These are phyloP conservation scores for Drosophila phalerata DNA, from an alignment of 2,888 invertebrate genomes.

Conservation along the genomic window DNA sequence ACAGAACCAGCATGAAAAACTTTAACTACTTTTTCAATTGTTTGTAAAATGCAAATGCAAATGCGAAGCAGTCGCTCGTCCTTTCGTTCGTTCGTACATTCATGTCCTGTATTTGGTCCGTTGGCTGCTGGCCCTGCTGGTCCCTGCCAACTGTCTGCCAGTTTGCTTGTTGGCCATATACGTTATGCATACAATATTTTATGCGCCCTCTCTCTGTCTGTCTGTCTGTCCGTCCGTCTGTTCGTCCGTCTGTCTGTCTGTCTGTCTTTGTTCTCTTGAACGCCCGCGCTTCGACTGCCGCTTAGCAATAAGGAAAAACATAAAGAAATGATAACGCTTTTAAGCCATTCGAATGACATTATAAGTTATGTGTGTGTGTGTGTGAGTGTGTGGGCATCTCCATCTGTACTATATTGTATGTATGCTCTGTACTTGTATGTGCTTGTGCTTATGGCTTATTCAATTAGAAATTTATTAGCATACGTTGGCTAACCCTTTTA, in stretches of 20 bases:
- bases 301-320: constrained; percentile 68
- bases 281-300: constrained; percentile 43
- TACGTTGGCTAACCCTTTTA: constrained; percentile 34
- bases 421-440: constrained; percentile 10
- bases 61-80: constrained; percentile 41
- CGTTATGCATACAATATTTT: constrained; percentile 74
- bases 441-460: constrained; percentile 64
- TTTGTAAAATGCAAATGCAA: constrained; percentile 80
- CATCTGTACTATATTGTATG: neutral
- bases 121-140: constrained; percentile 8
- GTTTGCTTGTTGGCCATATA: constrained; percentile 57
- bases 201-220: constrained; percentile 2
- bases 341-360: constrained; percentile 68
- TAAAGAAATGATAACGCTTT: constrained; percentile 72
- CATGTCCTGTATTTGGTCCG: constrained; percentile 45
- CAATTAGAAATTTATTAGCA: constrained; percentile 75
- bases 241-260: constrained; percentile 7
- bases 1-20: constrained; percentile 64
- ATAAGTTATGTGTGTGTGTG: constrained; percentile 61
- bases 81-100: constrained; percentile 31
- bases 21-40: constrained; percentile 81
- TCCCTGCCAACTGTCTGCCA: constrained; percentile 59
- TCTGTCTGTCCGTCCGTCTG: constrained; percentile 4
- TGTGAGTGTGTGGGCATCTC: constrained; percentile 31
- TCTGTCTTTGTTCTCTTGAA: constrained; percentile 18